Conservation (phyloP, 2,888 invertebrate species). For the Lasioglossum vierecki region DNA sequence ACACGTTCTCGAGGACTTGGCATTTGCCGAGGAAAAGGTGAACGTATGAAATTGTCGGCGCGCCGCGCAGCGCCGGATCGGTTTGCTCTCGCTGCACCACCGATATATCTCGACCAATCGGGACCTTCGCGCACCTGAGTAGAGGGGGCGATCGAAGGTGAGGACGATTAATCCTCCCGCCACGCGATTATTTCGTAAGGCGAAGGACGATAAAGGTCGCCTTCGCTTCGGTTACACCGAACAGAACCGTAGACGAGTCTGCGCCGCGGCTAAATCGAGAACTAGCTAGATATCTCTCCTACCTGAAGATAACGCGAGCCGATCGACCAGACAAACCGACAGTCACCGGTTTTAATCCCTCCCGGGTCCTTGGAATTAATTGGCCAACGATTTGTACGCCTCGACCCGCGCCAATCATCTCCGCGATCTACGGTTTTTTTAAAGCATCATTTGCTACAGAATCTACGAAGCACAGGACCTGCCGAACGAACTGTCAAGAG, state of each 20-base stretch:
- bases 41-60: conserved; percentile 63
- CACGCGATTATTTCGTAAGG: conserved; percentile 70
- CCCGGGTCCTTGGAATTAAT: conserved; percentile 15
- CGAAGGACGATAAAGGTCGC: conserved; percentile 74
- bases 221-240: conserved; percentile 31
- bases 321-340: not conserved
- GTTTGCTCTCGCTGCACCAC: not conserved
- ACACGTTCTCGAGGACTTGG: conserved; percentile 71
- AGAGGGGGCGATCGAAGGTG: conserved; percentile 60
- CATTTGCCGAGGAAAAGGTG: conserved; percentile 76
- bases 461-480: too few species aligned
- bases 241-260: conserved; percentile 16
- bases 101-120: conserved; percentile 41
- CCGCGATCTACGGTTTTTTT: not conserved
- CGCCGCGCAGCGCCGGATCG: conserved; percentile 9
- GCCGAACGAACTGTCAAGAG: too few species aligned
- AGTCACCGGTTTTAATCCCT: not conserved
- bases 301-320: conserved; percentile 11
- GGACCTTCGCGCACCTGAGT: conserved; percentile 25
- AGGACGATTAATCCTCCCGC: conserved; percentile 69
- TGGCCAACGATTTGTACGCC: not conserved
- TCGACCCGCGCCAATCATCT: not conserved
- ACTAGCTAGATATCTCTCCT: not conserved
- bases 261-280: conserved; percentile 12
- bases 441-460: not conserved